Conservation (phyloP, 2,797 vertebrate species). For the Linurgus olivaceus region DNA sequence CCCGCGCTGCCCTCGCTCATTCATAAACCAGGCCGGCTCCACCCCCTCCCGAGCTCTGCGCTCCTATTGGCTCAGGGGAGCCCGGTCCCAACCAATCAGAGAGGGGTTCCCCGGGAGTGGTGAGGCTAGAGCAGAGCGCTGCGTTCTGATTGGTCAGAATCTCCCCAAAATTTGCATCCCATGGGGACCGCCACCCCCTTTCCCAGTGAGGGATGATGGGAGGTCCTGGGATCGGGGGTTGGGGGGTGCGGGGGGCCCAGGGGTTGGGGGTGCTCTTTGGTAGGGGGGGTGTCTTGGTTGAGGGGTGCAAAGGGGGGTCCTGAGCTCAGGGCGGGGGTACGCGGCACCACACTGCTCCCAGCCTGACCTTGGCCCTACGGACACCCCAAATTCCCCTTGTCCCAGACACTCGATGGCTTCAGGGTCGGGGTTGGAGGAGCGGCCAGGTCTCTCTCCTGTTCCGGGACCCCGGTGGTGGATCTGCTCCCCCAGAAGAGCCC, state of each 20-base stretch:
- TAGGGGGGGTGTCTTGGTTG: fast-evolving
- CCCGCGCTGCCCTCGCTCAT: neutral
- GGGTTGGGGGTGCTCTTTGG: neutral
- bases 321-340: fast-evolving
- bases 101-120: fast-evolving
- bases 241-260: too few relatives aligned
- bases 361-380: neutral
- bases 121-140: fast-evolving
- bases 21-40: neutral
- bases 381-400: neutral
- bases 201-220: neutral
- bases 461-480: neutral
- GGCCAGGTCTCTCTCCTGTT: neutral
- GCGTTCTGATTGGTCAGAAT: neutral
- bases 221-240: too few relatives aligned
- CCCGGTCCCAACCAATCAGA: neutral
- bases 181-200: fast-evolving
- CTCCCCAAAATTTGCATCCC: neutral
- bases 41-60: fast-evolving
- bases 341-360: neutral
- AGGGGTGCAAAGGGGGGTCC: too few relatives aligned
- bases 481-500: neutral
- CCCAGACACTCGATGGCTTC: neutral
- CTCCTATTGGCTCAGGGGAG: neutral
- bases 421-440: neutral